These are phyloP conservation scores for Cydia strobilella DNA, from an alignment of 1,140 invertebrate genomes.

Conservation along the genomic window DNA sequence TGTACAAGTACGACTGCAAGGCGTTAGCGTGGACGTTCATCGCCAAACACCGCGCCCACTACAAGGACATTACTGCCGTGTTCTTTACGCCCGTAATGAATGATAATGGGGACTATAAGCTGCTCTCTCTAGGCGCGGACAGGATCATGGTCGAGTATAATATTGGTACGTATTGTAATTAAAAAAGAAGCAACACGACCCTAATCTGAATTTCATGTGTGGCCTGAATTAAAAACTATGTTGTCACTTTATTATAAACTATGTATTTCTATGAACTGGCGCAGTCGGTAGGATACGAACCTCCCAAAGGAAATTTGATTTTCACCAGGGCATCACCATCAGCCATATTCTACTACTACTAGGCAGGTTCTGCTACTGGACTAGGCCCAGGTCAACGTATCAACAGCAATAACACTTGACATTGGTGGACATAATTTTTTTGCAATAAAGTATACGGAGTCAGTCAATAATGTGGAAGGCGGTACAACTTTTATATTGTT, in stretches of 20 bases:
- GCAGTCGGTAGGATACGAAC: background rate
- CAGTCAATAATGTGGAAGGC: too few relatives aligned
- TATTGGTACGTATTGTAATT: constrained; percentile 53
- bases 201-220: too few relatives aligned
- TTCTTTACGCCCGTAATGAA: constrained; percentile 75
- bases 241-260: too few relatives aligned
- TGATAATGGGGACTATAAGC: constrained; percentile 57
- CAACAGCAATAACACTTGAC: too few relatives aligned
- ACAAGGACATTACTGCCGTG: constrained; percentile 78
- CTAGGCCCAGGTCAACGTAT: too few relatives aligned
- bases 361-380: too few relatives aligned
- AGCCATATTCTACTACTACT: too few relatives aligned
- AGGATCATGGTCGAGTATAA: constrained; percentile 86
- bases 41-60: constrained; percentile 82
- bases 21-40: constrained; percentile 75
- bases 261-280: background rate
- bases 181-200: too few relatives aligned
- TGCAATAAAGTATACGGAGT: too few relatives aligned
- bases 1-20: constrained; percentile 76
- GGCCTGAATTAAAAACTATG: too few relatives aligned
- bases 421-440: too few relatives aligned
- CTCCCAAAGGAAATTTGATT: background rate
- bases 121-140: constrained; percentile 83
- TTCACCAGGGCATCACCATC: too few relatives aligned
- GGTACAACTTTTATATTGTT: background rate